A percentile compares a stretch with the other conserved stretches of the same genome.
phyloP scores from a whole-genome alignment of 1,140 invertebrate species.

The Cardiocondyla obscurior region DNA sequence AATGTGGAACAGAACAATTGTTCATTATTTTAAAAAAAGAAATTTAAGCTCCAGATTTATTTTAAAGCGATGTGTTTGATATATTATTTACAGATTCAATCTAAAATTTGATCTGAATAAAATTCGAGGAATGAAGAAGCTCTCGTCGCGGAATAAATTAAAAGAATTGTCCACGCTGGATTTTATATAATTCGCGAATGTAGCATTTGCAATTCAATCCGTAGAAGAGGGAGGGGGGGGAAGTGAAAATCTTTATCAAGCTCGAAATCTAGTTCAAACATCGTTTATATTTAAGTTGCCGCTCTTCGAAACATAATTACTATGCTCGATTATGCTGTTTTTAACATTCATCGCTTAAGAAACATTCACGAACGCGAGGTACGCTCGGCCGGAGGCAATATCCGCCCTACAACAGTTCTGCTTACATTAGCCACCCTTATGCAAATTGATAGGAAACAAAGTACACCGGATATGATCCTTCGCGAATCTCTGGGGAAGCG shows the following conservation, averaged over 20 bases:
- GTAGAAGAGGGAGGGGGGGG: too few species aligned
- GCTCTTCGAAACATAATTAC: conserved; percentile 58
- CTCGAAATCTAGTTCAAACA: conserved; percentile 4
- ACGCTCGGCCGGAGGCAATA: conserved; percentile 56
- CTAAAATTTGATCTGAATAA: neutral
- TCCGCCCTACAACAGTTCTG: conserved; percentile 63
- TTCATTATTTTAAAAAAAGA: too few species aligned
- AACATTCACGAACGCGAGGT: conserved; percentile 60
- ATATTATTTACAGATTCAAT: neutral
- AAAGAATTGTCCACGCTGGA: neutral
- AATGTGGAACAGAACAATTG: neutral
- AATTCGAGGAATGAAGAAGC: neutral
- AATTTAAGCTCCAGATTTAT: too few species aligned
- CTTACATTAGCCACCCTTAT: conserved; percentile 72
- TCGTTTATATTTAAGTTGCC: conserved; percentile 44
- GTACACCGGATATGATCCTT: conserved; percentile 64
- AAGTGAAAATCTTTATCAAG: neutral
- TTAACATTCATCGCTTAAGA: conserved; percentile 64
- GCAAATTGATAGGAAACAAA: conserved; percentile 74
- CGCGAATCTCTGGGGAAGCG: conserved; percentile 42
- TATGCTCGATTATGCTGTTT: conserved; percentile 67
- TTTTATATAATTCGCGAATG: neutral
- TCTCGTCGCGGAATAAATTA: neutral
- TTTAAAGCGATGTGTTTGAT: conserved; percentile 15
- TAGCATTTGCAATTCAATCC: conserved; percentile 23